Evolutionary conservation across 53 echinoderm and acorn worm genomes (phyloP), one percentile per base, ranked within the genome.

Genomic region (Hippasteria phrygiana): DNA sequence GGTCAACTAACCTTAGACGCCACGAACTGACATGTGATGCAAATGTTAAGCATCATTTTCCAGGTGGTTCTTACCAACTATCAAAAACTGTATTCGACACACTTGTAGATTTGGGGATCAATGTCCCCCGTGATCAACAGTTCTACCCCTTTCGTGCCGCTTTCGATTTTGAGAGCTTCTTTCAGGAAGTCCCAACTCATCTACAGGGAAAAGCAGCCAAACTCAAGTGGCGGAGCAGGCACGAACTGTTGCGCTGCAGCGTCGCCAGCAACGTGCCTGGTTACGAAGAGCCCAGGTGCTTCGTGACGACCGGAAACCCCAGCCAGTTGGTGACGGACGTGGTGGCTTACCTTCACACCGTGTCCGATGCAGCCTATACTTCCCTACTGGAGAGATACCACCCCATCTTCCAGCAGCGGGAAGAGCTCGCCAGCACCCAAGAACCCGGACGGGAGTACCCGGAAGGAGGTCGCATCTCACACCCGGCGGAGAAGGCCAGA

Each of bases 261-360:
- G 63, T 93, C 6, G 87, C 87, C 5, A 87, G 90, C 43, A 93
- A 93, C 63, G 93, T 93, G 0, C 87, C 85, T 7, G 74, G 18
- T 8, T 90, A 63, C 10, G 81, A 93, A 34, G 26, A 1, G 0
- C 35, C 88, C 1, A 67, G 28, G 3, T 88, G 91, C 16, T 88
- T 91, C 33, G 87, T 93, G 14, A 71, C 88, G 12, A 55, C 87
- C 1, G 91, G 93, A 20, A 31, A 87, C 41, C 27, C 37, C 18
- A 14, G 76, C 7, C 18, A 43, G 27, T 26, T 93, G 79, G 90
- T 90, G 39, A 63, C 48, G 46, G 0, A 51, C 5, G 65, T 93
- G 84, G 72, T 90, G 14, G 47, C 43, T n/a, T 69, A 90, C 66
- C 71, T 74, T 38, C 63, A 74, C 24, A 62, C 48, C 35, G 73